A percentile compares a stretch with the other conserved stretches of the same genome.
These are phyloP conservation scores for Portevinia maculata DNA, from an alignment of 2,888 invertebrate genomes.

Conservation along the genomic window DNA sequence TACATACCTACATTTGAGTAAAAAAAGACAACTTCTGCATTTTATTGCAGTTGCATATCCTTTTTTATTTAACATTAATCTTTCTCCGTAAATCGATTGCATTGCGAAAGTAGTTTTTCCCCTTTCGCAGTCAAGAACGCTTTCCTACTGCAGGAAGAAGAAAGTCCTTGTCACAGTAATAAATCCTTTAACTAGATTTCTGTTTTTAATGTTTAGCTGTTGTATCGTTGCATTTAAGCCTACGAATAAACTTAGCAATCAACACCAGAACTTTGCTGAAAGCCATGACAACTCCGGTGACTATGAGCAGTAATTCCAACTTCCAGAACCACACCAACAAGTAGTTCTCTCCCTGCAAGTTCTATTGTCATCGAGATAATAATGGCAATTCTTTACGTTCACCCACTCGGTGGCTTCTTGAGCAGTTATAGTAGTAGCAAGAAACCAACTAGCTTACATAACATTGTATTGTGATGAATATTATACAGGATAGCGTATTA, in stretches of 20 bases:
- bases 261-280: slow-evolving; percentile 61
- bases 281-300: slow-evolving; percentile 22
- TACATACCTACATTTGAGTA: background rate
- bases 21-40: slow-evolving; percentile 17
- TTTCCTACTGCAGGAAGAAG: background rate
- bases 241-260: slow-evolving; percentile 58
- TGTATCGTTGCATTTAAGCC: slow-evolving; percentile 49
- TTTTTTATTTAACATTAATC: slow-evolving; percentile 12
- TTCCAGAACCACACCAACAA: slow-evolving; percentile 15
- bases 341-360: background rate
- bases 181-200: slow-evolving; percentile 48
- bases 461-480: slow-evolving; percentile 62
- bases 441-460: slow-evolving; percentile 4
- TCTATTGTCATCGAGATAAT: slow-evolving; percentile 38
- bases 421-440: background rate
- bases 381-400: slow-evolving; percentile 25
- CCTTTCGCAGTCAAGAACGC: background rate
- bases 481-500: slow-evolving; percentile 61
- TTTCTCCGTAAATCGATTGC: slow-evolving; percentile 40
- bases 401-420: slow-evolving; percentile 1
- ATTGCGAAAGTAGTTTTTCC: slow-evolving; percentile 6
- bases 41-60: slow-evolving; percentile 29
- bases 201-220: slow-evolving; percentile 1
- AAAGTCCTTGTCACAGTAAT: slow-evolving; percentile 20
- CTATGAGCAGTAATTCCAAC: background rate